Conservation (phyloP, 2,888 invertebrate species). For the Endotricha flammealis region DNA sequence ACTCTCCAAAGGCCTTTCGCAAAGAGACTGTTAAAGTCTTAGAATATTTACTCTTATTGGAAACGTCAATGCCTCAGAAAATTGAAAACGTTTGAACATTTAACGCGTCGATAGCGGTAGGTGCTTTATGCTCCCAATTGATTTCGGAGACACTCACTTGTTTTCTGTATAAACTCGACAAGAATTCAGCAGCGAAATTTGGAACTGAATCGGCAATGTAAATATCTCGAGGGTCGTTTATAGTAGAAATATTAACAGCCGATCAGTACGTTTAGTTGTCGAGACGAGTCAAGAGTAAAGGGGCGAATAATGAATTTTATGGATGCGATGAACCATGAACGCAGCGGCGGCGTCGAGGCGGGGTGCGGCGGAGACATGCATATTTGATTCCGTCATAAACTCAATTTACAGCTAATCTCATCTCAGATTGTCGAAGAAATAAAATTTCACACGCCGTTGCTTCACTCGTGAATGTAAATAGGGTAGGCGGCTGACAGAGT, state of each 20-base stretch:
- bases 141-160: not conserved
- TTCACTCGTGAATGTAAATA: constrained; percentile 64
- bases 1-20: no score
- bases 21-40: no score
- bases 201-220: constrained; percentile 19
- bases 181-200: constrained; percentile 10
- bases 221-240: constrained; percentile 19
- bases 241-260: constrained; percentile 37
- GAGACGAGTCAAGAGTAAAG: constrained; percentile 50
- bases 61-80: constrained; percentile 17
- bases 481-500: constrained; percentile 32
- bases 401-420: constrained; percentile 76
- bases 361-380: constrained; percentile 47
- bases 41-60: constrained; percentile 9
- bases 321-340: constrained; percentile 56
- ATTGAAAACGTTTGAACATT: constrained; percentile 8
- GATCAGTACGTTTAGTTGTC: constrained; percentile 50
- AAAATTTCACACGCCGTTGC: constrained; percentile 72
- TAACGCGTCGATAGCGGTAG: constrained; percentile 14
- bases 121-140: constrained; percentile 7
- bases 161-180: no score
- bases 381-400: constrained; percentile 75
- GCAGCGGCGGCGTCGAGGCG: constrained; percentile 27
- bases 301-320: constrained; percentile 51
- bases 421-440: constrained; percentile 76